Evolutionary conservation across 2,113 vertebrate species (phyloP).

Genomic region (Terrapene triunguis): DNA sequence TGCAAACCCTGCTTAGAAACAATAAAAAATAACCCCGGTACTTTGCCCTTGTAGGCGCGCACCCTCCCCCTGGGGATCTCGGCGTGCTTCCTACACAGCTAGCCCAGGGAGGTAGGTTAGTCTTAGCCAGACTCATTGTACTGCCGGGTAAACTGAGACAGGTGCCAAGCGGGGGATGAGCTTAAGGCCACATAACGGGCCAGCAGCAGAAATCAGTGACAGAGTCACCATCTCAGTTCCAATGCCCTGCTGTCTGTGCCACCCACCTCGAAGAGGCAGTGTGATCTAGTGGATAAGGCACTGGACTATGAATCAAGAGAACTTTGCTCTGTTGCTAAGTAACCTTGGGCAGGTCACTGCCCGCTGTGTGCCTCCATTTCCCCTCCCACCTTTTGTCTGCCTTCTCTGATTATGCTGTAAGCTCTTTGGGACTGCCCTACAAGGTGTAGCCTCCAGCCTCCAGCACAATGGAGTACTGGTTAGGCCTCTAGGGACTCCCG

Average conservation of each 20-base stretch:
- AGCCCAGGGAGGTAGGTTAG: neutral
- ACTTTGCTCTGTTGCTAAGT: neutral
- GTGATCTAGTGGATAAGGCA: neutral
- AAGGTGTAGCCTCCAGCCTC: neutral
- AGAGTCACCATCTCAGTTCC: neutral
- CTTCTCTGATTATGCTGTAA: neutral
- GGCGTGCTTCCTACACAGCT: neutral
- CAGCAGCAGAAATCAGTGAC: neutral
- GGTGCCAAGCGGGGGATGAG: neutral
- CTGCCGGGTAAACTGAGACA: neutral
- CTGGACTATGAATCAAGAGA: neutral
- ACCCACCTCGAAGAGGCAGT: neutral
- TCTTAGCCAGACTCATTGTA: neutral
- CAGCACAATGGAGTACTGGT: neutral
- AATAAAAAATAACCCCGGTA: neutral
- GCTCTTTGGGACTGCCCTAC: neutral
- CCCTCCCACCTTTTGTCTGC: neutral
- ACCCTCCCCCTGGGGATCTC: neutral
- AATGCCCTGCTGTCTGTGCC: neutral
- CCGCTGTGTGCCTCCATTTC: neutral
- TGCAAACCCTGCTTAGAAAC: constrained; percentile 22
- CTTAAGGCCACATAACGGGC: neutral
- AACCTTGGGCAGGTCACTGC: neutral
- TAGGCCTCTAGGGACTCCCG: neutral
- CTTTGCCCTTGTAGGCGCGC: neutral